phyloP scores from a whole-genome alignment of 1,140 invertebrate species.

The Drosophila kohkoa region DNA sequence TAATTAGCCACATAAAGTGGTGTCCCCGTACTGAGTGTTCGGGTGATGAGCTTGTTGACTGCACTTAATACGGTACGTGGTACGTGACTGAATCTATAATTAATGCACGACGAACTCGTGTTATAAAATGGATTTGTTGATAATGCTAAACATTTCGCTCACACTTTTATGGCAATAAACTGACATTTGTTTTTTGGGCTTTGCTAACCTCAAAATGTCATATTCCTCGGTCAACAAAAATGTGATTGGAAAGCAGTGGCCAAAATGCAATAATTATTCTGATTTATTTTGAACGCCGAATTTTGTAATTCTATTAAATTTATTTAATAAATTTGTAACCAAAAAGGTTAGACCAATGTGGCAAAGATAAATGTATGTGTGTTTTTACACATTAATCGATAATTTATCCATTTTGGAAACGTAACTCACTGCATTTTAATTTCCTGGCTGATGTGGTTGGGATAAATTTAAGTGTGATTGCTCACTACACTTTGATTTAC shows the following conservation, averaged over 20 bases:
- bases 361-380: background rate
- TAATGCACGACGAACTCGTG: conserved; percentile 39
- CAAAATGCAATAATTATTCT: background rate
- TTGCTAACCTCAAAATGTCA: conserved; percentile 9
- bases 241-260: background rate
- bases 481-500: too few relatives aligned
- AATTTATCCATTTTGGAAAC: background rate
- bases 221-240: background rate
- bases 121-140: conserved; percentile 70
- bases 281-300: background rate
- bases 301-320: background rate
- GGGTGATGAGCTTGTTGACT: conserved; percentile 14
- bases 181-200: conserved; percentile 39
- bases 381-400: background rate
- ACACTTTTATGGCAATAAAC: conserved; percentile 32
- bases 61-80: conserved; percentile 58
- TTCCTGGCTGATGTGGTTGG: too few relatives aligned
- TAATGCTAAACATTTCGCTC: conserved; percentile 54
- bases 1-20: conserved; percentile 50
- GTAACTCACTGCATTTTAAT: too few relatives aligned
- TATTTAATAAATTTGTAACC: background rate
- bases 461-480: too few relatives aligned
- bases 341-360: background rate
- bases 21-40: background rate
- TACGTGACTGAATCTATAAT: conserved; percentile 67